Evolutionary conservation across 2,888 invertebrate species (phyloP).

Genomic region (Enchytraeus crypticus): DNA sequence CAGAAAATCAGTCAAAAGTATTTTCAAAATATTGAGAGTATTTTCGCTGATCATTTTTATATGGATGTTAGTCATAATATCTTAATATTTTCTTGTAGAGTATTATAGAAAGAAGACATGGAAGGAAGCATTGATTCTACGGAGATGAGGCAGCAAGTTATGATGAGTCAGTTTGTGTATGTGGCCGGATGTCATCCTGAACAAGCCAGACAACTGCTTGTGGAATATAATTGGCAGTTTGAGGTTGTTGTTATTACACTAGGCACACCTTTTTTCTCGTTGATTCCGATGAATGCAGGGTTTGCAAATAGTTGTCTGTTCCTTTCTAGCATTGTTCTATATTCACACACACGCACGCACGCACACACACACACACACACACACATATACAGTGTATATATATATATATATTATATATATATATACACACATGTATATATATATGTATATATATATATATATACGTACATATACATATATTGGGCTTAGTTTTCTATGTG

Average conservation of each 20-base stretch:
- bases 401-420: too few relatives aligned
- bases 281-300: too few relatives aligned
- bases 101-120: not conserved
- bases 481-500: too few relatives aligned
- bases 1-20: too few relatives aligned
- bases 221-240: slow-evolving; percentile 89
- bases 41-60: not conserved
- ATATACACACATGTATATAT: too few relatives aligned
- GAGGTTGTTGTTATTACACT: slow-evolving; percentile 60
- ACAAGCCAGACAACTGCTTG: slow-evolving; percentile 82
- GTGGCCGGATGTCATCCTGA: slow-evolving; percentile 85
- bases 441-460: too few relatives aligned
- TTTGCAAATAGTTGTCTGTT: not conserved
- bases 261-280: too few relatives aligned
- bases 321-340: not conserved
- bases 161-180: slow-evolving; percentile 89
- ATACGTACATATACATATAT: too few relatives aligned
- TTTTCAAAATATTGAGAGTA: not conserved
- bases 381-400: too few relatives aligned
- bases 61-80: not conserved
- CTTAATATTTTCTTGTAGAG: not conserved
- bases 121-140: too few relatives aligned
- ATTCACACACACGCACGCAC: not conserved
- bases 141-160: slow-evolving; percentile 84
- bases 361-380: not conserved